phyloP scores from a whole-genome alignment of 2,797 vertebrate genomes.

The Ctenopoma kingsleyae region DNA sequence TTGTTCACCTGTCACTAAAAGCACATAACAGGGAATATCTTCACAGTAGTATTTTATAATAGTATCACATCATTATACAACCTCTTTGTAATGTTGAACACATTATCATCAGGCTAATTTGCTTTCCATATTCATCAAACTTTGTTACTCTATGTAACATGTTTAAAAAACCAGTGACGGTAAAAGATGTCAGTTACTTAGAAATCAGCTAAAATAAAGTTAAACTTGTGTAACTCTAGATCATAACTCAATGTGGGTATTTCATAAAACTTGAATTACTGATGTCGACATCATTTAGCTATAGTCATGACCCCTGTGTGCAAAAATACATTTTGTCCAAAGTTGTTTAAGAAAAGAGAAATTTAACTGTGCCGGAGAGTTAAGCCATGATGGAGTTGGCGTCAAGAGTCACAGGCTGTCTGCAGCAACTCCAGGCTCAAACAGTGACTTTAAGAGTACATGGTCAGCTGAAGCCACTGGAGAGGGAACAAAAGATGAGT shows the following conservation, averaged over 20 bases:
- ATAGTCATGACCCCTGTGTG: background rate
- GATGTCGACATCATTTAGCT: background rate
- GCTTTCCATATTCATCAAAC: background rate
- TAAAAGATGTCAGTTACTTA: background rate
- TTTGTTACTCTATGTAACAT: background rate
- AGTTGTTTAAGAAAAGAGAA: background rate
- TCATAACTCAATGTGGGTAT: too few relatives aligned
- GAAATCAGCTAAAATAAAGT: background rate
- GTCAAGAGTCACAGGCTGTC: background rate
- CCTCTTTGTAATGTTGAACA: too few relatives aligned
- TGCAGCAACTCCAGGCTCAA: constrained; percentile 8
- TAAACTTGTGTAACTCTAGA: background rate
- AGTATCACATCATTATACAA: background rate
- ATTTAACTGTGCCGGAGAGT: background rate
- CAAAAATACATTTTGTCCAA: constrained; percentile 2
- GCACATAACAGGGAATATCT: too few relatives aligned
- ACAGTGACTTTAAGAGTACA: constrained; percentile 61
- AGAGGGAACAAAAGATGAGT: constrained; percentile 47
- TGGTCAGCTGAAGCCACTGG: too few relatives aligned
- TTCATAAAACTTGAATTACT: background rate
- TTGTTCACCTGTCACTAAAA: background rate
- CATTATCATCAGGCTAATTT: background rate
- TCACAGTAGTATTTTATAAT: too few relatives aligned
- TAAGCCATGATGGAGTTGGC: background rate
- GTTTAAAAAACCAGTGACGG: too few relatives aligned